Base-by-base conservation (phyloP, 2,113 vertebrate species). In the Propithecus coquereli region DNA sequence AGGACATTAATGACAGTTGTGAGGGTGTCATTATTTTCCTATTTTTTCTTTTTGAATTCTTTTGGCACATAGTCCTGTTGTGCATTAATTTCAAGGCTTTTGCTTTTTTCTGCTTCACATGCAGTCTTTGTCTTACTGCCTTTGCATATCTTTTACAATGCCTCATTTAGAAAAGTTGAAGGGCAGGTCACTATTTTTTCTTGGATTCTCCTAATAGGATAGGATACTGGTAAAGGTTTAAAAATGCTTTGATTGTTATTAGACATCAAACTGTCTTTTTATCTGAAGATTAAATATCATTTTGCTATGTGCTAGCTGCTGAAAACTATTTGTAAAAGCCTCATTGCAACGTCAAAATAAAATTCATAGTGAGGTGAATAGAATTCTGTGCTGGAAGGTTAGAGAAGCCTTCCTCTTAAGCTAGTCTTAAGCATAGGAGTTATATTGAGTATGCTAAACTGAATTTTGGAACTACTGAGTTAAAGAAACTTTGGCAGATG, bases 111-210 rank as follows among this genome's bases (percentile, higher is more conserved):
- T 88, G 45, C 8, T 96, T 84, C 22, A 9, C 40, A 9, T 70
- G 10, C 2, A 81, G 25, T 45, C 45, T 80, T 86, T 89, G 45
- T 54, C 37, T 94, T 94, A 50, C 40, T 68, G 20, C 27, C 61
- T 95, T 95, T 82, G 43, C 45, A 59, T 47, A 25, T 95, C 47
- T 86, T 95, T 96, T 80, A 85, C 65, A 94, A 83, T 65, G 45
- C 23, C 32, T 93, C 61, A 65, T 77, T 95, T 71, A 96, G 70
- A 85, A 73, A 95, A 96, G 76, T 61, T 91, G 85, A 88, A 92
- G 32, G 37, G 54, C 76, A 81, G 32, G 52, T 79, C 68, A 93
- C n/a, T 47, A 8, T 81, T 73, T 93, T 86, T 54, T 73, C 80
- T 87, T 76, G 50, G 52, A 77, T 85, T 47, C 1, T 74, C 17